Conservation (phyloP, 2,797 vertebrate genomes). For the Pangasius djambal region DNA sequence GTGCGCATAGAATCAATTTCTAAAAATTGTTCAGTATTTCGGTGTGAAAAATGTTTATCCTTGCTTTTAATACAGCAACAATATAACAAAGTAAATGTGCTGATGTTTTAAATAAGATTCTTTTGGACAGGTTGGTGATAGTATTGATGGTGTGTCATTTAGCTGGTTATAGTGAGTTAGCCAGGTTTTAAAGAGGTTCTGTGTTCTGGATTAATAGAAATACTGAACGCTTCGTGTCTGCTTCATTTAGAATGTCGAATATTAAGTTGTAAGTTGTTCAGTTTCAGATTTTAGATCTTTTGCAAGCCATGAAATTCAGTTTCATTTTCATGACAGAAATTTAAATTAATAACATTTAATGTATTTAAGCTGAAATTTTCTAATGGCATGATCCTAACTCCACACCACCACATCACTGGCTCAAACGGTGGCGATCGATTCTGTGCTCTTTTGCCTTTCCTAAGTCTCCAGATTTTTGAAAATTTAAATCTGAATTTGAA, state of each 20-base stretch:
- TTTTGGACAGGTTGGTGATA: background rate
- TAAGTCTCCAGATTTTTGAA: too few species aligned
- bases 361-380: too few species aligned
- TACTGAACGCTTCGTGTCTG: background rate
- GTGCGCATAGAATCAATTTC: background rate
- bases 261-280: background rate
- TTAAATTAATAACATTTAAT: background rate
- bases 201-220: background rate
- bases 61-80: background rate
- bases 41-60: background rate
- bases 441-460: background rate
- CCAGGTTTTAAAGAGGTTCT: background rate
- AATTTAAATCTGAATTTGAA: background rate
- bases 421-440: background rate
- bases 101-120: background rate
- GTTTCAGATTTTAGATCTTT: background rate
- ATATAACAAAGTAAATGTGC: background rate
- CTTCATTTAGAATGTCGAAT: background rate
- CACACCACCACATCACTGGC: background rate
- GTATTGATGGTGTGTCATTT: background rate
- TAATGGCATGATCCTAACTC: background rate
- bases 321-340: background rate
- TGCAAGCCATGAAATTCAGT: background rate
- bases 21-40: background rate
- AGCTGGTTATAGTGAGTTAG: background rate